Evolutionary conservation across 2,113 vertebrate species (phyloP).

Genomic region (Dendropsophus ebraccatus): DNA sequence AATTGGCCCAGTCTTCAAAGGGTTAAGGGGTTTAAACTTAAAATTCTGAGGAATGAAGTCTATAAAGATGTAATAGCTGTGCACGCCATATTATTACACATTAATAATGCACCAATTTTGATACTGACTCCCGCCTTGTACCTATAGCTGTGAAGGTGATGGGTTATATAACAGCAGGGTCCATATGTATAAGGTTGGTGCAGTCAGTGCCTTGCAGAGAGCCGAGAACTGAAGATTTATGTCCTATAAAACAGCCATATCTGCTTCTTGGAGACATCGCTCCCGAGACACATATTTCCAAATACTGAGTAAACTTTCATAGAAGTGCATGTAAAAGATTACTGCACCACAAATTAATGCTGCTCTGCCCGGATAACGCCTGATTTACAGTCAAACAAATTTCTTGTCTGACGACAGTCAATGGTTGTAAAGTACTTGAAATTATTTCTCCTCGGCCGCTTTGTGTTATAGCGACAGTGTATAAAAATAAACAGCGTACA

Average conservation of each 20-base stretch:
- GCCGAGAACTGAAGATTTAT: slow-evolving; percentile 47
- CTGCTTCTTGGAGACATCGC: slow-evolving; percentile 26
- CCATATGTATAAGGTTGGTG: neutral
- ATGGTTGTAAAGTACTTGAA: slow-evolving; percentile 18
- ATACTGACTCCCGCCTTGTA: neutral
- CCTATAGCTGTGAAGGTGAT: neutral
- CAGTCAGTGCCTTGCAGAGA: neutral
- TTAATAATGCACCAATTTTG: neutral
- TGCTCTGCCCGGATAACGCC: slow-evolving; percentile 27
- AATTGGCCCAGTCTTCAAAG: too few species aligned
- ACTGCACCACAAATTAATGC: slow-evolving; percentile 32
- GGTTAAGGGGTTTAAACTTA: too few species aligned
- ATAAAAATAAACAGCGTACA: neutral
- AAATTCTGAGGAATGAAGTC: too few species aligned
- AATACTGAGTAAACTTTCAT: slow-evolving; percentile 53
- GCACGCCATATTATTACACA: neutral
- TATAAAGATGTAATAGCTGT: too few species aligned
- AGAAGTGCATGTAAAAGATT: slow-evolving; percentile 46
- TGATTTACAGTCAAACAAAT: slow-evolving; percentile 43
- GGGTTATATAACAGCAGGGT: neutral
- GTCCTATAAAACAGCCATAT: slow-evolving; percentile 41
- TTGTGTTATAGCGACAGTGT: neutral
- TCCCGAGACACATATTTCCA: slow-evolving; percentile 50
- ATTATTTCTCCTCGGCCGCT: neutral
- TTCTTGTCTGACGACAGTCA: slow-evolving; percentile 23